These are phyloP conservation scores for Pipistrellus nathusii DNA, from an alignment of 2,797 vertebrate genomes.

Conservation along the genomic window DNA sequence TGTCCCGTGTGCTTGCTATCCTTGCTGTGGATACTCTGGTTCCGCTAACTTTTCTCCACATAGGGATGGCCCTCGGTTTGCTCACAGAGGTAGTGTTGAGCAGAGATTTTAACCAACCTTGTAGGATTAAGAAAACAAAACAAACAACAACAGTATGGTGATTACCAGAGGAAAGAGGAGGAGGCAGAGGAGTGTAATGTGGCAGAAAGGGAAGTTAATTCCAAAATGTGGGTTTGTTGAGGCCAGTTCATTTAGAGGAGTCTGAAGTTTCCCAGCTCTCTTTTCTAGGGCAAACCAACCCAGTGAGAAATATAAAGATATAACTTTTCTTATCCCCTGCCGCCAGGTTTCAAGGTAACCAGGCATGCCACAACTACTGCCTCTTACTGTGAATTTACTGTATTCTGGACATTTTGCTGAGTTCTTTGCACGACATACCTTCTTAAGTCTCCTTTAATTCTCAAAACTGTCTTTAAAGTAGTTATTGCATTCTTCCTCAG, in stretches of 20 bases:
- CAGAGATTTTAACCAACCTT: not conserved
- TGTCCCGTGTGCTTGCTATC: not conserved
- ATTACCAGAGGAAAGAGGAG: not conserved
- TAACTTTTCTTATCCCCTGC: not conserved
- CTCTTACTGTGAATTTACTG: not conserved
- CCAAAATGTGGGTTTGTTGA: not conserved
- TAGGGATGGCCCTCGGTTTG: not conserved
- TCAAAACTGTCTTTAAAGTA: not conserved
- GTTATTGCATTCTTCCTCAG: not conserved
- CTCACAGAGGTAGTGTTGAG: not conserved
- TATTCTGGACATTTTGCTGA: not conserved
- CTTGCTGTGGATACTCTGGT: too few relatives aligned
- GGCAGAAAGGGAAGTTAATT: not conserved
- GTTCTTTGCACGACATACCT: not conserved
- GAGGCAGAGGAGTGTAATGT: not conserved
- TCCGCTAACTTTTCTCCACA: not conserved
- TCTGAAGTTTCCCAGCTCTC: not conserved
- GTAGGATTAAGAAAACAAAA: not conserved
- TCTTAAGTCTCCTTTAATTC: not conserved
- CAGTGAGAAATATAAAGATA: not conserved
- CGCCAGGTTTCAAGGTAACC: not conserved
- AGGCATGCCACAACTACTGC: not conserved
- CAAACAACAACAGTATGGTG: not conserved
- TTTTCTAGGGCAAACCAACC: not conserved
- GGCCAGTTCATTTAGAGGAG: not conserved